These are phyloP conservation scores for Gymnocheta viridis DNA, from an alignment of 2,888 invertebrate genomes.

Conservation along the genomic window DNA sequence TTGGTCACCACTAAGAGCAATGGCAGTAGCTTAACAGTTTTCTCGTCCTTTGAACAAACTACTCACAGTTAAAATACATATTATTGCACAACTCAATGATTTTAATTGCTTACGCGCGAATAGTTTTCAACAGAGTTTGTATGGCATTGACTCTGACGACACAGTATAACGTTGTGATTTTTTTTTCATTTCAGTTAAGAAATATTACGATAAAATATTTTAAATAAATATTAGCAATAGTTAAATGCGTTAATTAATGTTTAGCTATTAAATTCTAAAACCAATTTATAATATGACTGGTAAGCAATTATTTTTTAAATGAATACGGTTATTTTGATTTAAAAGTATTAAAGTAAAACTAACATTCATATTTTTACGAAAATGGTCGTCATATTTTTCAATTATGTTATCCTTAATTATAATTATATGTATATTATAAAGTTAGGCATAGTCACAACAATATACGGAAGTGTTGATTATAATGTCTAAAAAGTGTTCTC, in stretches of 20 bases:
- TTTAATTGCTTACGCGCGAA: conserved; percentile 73
- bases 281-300: background rate
- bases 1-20: conserved; percentile 54
- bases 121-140: conserved; percentile 65
- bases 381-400: too few relatives aligned
- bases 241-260: background rate
- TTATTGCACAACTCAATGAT: conserved; percentile 72
- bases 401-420: too few relatives aligned
- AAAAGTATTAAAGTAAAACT: too few relatives aligned
- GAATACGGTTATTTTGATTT: too few relatives aligned
- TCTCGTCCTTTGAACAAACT: conserved; percentile 57
- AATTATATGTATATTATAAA: too few relatives aligned
- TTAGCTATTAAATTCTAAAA: background rate
- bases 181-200: background rate
- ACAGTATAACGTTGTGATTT: conserved; percentile 50
- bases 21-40: conserved; percentile 49
- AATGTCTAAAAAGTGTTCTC: too few relatives aligned
- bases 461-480: too few relatives aligned
- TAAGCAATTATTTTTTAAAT: background rate
- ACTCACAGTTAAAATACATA: conserved; percentile 50
- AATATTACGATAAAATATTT: background rate
- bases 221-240: conserved; percentile 2
- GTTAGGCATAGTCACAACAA: too few relatives aligned
- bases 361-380: too few relatives aligned
- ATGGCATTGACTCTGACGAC: conserved; percentile 51